Conservation (phyloP, 2,888 invertebrate species). For the Leptinotarsa peninsularis region DNA sequence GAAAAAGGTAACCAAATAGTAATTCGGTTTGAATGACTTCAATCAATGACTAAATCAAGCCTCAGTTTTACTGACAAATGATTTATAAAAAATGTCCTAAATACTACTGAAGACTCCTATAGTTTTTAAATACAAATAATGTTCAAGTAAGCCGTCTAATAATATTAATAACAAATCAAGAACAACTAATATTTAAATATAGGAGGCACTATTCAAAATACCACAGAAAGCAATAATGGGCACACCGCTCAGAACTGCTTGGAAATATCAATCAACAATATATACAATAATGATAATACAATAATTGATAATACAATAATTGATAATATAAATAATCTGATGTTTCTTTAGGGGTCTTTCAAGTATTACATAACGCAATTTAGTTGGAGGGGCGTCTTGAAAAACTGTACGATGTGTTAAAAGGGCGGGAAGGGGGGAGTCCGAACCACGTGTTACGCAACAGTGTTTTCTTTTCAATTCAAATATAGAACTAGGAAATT, state of each 20-base stretch:
- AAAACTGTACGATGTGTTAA: too few relatives aligned
- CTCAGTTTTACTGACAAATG: background rate
- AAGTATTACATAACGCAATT: too few relatives aligned
- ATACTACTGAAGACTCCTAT: background rate
- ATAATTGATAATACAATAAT: slow-evolving; percentile 5
- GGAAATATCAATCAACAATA: slow-evolving; percentile 16
- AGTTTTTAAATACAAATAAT: background rate
- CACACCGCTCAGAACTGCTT: background rate
- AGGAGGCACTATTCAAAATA: background rate
- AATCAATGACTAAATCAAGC: background rate
- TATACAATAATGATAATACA: slow-evolving; percentile 19
- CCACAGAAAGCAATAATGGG: background rate
- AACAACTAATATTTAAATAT: background rate
- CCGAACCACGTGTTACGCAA: too few relatives aligned
- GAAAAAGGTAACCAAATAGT: background rate
- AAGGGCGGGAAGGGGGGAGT: too few relatives aligned
- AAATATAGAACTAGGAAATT: too few relatives aligned
- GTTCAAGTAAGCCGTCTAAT: background rate
- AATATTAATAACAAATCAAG: background rate
- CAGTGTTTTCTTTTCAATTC: too few relatives aligned
- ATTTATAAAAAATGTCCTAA: slow-evolving; percentile 10
- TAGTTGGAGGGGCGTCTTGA: too few relatives aligned
- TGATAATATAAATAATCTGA: slow-evolving; percentile 8
- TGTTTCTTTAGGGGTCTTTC: background rate
- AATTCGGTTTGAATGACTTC: slow-evolving; percentile 1